Percentiles rank a stretch among this genome's conserved stretches.
Evolutionary conservation across 2,797 vertebrate genomes (phyloP).

Genomic region (Phylloscopus collybita): DNA sequence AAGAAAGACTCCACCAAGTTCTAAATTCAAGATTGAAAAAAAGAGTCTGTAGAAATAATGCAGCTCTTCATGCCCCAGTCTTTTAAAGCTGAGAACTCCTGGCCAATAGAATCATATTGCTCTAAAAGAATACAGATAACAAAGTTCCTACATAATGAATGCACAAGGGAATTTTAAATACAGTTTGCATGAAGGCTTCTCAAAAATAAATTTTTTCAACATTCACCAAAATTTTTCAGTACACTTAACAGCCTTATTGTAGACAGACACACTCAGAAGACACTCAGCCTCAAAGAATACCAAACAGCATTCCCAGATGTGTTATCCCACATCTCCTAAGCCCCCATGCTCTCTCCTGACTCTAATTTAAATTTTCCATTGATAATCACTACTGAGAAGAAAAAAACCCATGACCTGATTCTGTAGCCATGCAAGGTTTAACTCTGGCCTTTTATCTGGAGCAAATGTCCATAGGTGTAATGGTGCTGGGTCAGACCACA

Average conservation of each 20-base stretch:
- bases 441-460: background rate
- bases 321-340: background rate
- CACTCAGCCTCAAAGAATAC: background rate
- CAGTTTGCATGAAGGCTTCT: background rate
- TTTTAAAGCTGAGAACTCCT: background rate
- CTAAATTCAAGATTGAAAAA: background rate
- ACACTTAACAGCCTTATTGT: background rate
- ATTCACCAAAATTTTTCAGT: background rate
- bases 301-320: background rate
- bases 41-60: background rate
- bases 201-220: background rate
- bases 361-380: background rate
- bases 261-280: background rate
- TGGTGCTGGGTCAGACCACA: background rate
- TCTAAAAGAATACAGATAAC: background rate
- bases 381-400: background rate
- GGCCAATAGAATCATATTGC: background rate
- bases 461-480: rapidly evolving
- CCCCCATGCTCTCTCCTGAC: background rate
- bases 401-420: background rate
- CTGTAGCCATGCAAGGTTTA: background rate
- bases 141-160: background rate
- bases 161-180: background rate
- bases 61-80: background rate
- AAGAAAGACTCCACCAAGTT: background rate